Percentiles rank a stretch among this genome's conserved stretches.
Conservation (phyloP, 2,113 vertebrate species). For the Rhinichthys klamathensis region DNA sequence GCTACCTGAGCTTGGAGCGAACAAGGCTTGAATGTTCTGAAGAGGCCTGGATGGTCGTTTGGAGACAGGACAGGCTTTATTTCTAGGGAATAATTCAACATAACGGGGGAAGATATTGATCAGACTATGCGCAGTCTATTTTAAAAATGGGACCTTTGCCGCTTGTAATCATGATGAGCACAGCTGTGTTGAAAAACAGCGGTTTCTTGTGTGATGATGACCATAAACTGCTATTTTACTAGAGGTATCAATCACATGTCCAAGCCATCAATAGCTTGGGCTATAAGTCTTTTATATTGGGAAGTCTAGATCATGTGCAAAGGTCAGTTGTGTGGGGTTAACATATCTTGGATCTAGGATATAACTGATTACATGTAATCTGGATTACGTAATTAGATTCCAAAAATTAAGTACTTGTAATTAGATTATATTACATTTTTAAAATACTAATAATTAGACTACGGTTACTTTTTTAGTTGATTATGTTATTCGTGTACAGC, state of each 20-base stretch:
- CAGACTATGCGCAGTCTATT: background rate
- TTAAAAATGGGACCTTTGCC: slow-evolving; percentile 16
- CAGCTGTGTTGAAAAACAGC: background rate
- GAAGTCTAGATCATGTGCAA: background rate
- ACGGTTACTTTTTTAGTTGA: too few species aligned
- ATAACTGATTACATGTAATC: too few species aligned
- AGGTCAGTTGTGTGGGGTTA: background rate
- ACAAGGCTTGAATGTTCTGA: background rate
- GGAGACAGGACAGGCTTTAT: background rate
- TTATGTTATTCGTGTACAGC: too few species aligned
- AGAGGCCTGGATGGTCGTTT: background rate
- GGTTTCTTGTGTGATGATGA: background rate
- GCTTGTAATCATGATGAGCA: slow-evolving; percentile 23
- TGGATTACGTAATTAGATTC: too few species aligned
- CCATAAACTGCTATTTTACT: background rate
- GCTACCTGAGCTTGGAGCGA: background rate
- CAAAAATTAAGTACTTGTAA: too few species aligned
- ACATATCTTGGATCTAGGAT: background rate
- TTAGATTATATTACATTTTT: too few species aligned
- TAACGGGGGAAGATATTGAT: background rate
- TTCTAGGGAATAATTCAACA: background rate
- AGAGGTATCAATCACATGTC: background rate
- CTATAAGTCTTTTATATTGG: slow-evolving; percentile 2
- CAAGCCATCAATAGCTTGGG: background rate
- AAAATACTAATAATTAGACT: background rate